phyloP scores from a whole-genome alignment of 2,888 invertebrate species.

The Apotomis betuletana region DNA sequence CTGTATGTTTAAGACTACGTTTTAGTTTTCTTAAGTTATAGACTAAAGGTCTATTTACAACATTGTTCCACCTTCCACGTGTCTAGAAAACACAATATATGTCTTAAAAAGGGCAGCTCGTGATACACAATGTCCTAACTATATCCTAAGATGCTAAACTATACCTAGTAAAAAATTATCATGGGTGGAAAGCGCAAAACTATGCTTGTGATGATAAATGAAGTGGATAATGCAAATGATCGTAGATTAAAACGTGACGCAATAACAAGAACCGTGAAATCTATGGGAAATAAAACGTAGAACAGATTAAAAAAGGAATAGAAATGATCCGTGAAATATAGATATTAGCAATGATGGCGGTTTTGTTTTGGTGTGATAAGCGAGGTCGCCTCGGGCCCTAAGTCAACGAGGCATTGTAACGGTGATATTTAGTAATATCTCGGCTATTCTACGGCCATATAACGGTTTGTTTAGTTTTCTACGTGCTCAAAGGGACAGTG shows the following conservation, averaged over 20 bases:
- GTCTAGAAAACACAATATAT: too few relatives aligned
- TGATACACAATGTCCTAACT: too few relatives aligned
- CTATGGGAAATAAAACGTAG: constrained; percentile 20
- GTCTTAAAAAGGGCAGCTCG: too few relatives aligned
- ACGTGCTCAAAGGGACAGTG: too few relatives aligned
- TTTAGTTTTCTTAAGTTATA: too few relatives aligned
- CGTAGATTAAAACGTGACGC: constrained; percentile 8
- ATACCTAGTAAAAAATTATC: not conserved
- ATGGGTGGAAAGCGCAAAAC: not conserved
- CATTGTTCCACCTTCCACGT: too few relatives aligned
- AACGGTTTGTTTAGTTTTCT: too few relatives aligned
- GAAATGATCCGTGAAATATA: constrained; percentile 51
- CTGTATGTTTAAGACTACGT: too few relatives aligned
- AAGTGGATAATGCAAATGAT: constrained; percentile 2
- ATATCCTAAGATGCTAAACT: not conserved
- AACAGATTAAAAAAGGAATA: not conserved
- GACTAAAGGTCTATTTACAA: too few relatives aligned
- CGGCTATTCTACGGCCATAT: too few relatives aligned
- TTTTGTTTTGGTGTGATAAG: constrained; percentile 53
- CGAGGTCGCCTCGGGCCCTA: constrained; percentile 42
- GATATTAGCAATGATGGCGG: constrained; percentile 36
- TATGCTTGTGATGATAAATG: not conserved
- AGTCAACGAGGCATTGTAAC: too few relatives aligned
- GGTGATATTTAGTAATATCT: too few relatives aligned
- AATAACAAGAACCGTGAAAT: constrained; percentile 23